Evolutionary conservation across 1,140 invertebrate species (phyloP).

Genomic region (Oppia nitens): DNA sequence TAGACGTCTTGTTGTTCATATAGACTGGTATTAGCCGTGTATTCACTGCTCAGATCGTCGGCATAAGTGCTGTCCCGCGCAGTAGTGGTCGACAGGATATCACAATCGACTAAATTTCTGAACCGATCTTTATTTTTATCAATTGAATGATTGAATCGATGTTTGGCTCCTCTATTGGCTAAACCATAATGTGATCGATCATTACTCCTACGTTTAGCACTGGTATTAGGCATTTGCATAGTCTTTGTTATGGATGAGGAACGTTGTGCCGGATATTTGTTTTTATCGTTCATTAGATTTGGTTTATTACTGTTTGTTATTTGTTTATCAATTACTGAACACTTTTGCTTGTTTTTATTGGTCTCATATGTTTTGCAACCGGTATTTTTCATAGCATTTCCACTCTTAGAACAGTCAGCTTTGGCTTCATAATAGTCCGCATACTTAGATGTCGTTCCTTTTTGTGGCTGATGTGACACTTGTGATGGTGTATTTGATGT

Average conservation of each 20-base stretch:
- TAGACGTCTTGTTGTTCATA: constrained; percentile 38
- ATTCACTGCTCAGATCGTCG: constrained; percentile 37
- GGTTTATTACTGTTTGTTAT: constrained; percentile 5
- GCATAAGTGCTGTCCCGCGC: constrained; percentile 47
- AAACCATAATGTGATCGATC: constrained; percentile 2
- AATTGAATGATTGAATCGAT: background rate
- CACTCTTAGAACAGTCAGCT: background rate
- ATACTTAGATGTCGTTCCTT: background rate
- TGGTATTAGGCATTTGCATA: background rate
- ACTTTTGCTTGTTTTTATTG: background rate
- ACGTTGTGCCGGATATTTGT: constrained; percentile 6
- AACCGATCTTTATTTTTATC: background rate
- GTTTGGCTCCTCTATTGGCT: constrained; percentile 9
- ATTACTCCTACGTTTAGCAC: background rate
- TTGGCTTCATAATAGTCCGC: background rate
- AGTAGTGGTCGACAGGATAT: constrained; percentile 44
- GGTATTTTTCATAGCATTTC: constrained; percentile 3
- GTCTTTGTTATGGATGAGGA: background rate
- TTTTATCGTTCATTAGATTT: constrained; percentile 4
- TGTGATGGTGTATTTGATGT: background rate
- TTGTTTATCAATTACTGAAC: background rate
- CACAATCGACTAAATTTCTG: background rate
- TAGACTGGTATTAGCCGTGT: constrained; percentile 39
- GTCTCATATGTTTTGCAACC: constrained; percentile 7
- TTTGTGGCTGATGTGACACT: background rate